Base-by-base conservation (phyloP, 1,140 invertebrate species). In the Bicyclus anynana region DNA sequence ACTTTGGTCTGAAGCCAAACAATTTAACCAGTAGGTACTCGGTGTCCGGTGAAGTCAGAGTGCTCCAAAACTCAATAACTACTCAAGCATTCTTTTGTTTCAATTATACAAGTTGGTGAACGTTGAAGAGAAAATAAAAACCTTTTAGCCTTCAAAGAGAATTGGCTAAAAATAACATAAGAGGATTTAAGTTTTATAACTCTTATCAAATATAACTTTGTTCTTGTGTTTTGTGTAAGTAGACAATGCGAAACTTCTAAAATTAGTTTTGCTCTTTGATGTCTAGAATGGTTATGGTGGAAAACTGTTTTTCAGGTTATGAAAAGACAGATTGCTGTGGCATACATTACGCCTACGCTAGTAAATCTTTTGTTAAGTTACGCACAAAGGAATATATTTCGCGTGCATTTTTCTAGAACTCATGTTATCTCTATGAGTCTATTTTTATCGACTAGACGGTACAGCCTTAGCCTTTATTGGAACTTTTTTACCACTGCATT, bases 21-120 rank as follows among this genome's bases (percentile, higher is more conserved):
- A 10, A 35, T 5, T 40, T 14, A 2, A 40, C 37, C 13, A 5
- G 37, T 40, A 40, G 29, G 29, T 33, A 33, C 29, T 33, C 10
- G 10, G 10, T 29, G 9, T 17, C 10, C 13, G 17, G 13, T 40
- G 37, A 40, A 17, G 16, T 2, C 5, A 16, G 37, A 7, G 16
- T 16, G 17, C 13, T 40, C 13, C 5, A 16, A 16, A 40, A 17
- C 13, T 16, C 14, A 40, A 40, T 40, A 40, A 16, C 37, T 40
- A 40, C 13, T 40, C 13, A 40, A 40, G 37, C 37, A 12, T 16
- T 14, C 37, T 40, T 40, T 40, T 40, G 37, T 40, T 40, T 40
- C 37, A 40, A 16, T 40, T 40, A 40, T 40, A 40, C 37, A 40
- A 40, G 13, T 40, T 40, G 37, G 16, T 16, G 37, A 10, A 40